Conservation (phyloP, 1,140 invertebrate genomes). For the Heliconius hermathena region DNA sequence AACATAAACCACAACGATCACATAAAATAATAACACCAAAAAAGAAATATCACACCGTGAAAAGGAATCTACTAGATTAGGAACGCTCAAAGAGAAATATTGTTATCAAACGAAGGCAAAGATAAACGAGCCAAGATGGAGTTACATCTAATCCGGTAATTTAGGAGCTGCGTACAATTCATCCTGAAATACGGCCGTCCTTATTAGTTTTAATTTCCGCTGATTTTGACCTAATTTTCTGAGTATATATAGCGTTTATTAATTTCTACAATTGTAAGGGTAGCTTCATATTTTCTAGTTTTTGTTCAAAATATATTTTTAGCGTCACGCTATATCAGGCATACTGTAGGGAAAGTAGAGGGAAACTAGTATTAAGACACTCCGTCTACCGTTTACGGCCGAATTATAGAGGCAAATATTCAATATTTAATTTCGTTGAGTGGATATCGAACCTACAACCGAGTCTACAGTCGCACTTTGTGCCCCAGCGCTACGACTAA, state of each 20-base stretch:
- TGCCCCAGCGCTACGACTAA: too few species aligned
- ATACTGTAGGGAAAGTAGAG: background rate
- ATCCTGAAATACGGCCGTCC: constrained; percentile 19
- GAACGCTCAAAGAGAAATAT: constrained; percentile 1
- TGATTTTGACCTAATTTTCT: constrained; percentile 12
- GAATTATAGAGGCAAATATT: background rate
- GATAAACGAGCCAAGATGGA: constrained; percentile 20
- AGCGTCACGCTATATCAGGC: too few species aligned
- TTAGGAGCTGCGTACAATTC: constrained; percentile 25
- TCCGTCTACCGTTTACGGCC: background rate
- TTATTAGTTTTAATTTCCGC: constrained; percentile 13
- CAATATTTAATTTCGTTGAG: too few species aligned
- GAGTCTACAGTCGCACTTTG: too few species aligned
- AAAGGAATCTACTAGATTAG: constrained; percentile 13
- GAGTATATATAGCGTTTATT: background rate
- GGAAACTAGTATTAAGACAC: background rate
- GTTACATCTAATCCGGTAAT: constrained; percentile 26
- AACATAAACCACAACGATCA: too few species aligned
- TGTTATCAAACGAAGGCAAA: constrained; percentile 16
- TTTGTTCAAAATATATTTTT: too few species aligned
- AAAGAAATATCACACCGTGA: background rate
- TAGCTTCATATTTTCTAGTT: background rate
- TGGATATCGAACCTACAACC: too few species aligned
- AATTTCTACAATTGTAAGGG: background rate
- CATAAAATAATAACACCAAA: background rate